Conservation (phyloP, 2,113 vertebrate genomes). For the Phalacrocorax pelagicus region DNA sequence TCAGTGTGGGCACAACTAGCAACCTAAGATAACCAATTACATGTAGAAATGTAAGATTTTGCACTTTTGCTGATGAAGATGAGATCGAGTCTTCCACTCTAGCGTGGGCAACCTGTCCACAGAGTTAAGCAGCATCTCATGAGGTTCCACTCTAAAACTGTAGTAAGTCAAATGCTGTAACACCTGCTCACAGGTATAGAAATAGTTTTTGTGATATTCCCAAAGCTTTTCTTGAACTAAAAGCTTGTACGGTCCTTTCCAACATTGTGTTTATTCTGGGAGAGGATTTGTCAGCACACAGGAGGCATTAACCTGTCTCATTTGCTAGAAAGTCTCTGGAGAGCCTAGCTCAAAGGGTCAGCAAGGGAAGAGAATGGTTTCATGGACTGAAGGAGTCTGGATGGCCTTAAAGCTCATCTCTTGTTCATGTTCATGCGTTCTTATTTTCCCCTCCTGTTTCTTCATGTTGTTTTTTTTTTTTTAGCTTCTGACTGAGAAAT, state of each 20-base stretch:
- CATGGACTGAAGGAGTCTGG: neutral
- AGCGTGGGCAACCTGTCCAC: neutral
- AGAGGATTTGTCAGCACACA: neutral
- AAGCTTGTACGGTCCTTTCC: neutral
- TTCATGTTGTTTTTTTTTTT: neutral
- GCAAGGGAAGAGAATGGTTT: neutral
- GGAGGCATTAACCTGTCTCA: neutral
- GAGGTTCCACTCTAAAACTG: neutral
- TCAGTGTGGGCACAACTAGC: neutral
- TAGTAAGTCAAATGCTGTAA: neutral
- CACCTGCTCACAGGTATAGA: neutral
- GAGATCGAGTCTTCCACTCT: neutral
- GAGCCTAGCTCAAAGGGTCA: neutral
- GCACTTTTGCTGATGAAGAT: neutral
- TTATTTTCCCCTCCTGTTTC: neutral
- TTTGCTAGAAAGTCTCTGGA: neutral
- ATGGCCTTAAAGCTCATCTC: neutral
- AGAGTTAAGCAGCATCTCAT: neutral
- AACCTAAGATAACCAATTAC: neutral
- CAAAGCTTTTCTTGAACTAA: neutral
- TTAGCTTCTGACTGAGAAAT: neutral
- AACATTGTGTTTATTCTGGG: rapidly evolving
- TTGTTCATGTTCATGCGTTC: neutral
- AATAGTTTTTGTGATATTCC: neutral
- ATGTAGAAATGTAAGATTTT: neutral